Evolutionary conservation across 2,888 invertebrate genomes (phyloP), one percentile per base, ranked within the genome.

Genomic region (Crepidodera aurea): DNA sequence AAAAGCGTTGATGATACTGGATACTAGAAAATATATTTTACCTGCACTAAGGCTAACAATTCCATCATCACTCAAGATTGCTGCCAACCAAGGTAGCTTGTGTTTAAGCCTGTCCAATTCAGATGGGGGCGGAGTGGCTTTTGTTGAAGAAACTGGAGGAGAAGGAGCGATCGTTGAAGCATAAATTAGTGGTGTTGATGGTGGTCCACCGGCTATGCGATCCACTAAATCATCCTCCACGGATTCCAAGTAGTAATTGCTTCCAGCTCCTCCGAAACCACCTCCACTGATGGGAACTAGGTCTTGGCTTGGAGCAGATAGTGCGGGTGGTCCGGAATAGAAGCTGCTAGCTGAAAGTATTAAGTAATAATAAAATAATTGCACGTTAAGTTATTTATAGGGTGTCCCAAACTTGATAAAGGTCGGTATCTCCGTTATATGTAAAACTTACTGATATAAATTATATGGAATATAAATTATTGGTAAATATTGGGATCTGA

Each of bases 81-180:
- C 54, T 6, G 65, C 60, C 13, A 75, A 27, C 75, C 75, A 75
- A 8, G 73, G 71, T 15, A 75, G 55, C 12, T 56, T 53, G 3
- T 27, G n/a, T 25, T 57, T 62, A 10, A 62, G 22, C 25, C 8
- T 0, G 8, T 60, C 37, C 15, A 65, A n/a, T 25, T 29, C 7
- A 7, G 57, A 39, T 57, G 12, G 7, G 1, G 13, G 2, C 13
- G 27, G 19, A 32, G 40, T 32, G 32, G 7, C 6, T 8, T 6
- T 0, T 34, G 46, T 44, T 22, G 44, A 12, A 42, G 27, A 19
- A 40, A 15, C 7, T 22, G 37, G 7, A 27, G 13, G 7, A 27
- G 39, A 2, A n/a, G 16, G 6, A n/a, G 12, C 15, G 7, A 12
- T 12, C 3, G 39, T 12, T 39, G 39, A 12, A 15, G 22, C 6